phyloP scores from a whole-genome alignment of 2,797 vertebrate genomes.

The Meda fulgida region DNA sequence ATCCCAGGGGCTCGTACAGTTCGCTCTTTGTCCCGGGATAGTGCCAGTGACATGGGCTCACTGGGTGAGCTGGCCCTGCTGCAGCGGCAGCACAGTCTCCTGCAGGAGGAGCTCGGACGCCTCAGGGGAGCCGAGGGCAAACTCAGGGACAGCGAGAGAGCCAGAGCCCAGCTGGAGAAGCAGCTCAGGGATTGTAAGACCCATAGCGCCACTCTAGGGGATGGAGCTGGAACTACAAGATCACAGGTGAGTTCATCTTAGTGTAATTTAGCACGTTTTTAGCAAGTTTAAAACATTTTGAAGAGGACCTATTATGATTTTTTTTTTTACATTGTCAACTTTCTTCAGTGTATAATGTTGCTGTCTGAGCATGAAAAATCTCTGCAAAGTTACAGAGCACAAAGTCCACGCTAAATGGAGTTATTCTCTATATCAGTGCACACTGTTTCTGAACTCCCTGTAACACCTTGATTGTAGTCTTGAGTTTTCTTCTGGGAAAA shows the following conservation, averaged over 20 bases:
- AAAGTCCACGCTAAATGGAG: too few relatives aligned
- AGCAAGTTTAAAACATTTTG: not conserved
- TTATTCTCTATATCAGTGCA: too few relatives aligned
- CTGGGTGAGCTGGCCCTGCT: conserved; percentile 82
- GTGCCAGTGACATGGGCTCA: conserved; percentile 66
- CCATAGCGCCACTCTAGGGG: conserved; percentile 59
- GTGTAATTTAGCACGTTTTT: not conserved
- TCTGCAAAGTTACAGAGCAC: not conserved
- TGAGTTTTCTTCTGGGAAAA: too few relatives aligned
- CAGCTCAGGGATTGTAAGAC: conserved; percentile 81
- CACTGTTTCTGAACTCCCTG: too few relatives aligned
- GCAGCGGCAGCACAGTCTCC: conserved; percentile 82
- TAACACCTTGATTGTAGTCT: too few relatives aligned
- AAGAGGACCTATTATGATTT: not conserved
- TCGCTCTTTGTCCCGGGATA: conserved; percentile 78
- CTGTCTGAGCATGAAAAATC: not conserved
- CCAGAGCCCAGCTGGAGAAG: conserved; percentile 77
- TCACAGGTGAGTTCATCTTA: conserved; percentile 47
- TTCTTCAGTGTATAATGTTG: not conserved
- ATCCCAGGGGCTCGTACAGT: conserved; percentile 51
- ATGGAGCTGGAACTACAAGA: conserved; percentile 23
- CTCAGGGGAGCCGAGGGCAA: conserved; percentile 75
- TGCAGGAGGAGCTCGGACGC: conserved; percentile 86
- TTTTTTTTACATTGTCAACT: not conserved
- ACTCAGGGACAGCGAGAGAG: conserved; percentile 83